A percentile compares a stretch with the other conserved stretches of the same genome.
phyloP scores from a whole-genome alignment of 2,113 vertebrate species.

The Hoplias malabaricus region DNA sequence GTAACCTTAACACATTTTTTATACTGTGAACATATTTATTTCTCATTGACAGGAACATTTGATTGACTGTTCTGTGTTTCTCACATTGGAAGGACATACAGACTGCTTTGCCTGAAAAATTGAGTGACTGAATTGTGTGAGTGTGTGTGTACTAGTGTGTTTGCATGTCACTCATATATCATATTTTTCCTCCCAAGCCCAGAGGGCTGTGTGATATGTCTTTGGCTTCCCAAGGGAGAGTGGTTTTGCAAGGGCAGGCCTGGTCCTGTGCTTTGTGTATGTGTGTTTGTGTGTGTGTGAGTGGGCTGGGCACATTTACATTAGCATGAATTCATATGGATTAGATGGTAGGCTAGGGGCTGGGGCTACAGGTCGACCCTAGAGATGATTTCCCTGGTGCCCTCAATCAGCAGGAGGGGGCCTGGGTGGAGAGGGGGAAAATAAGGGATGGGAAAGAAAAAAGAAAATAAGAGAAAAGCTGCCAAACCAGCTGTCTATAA shows the following conservation, averaged over 20 bases:
- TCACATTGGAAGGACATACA: neutral
- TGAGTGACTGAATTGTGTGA: neutral
- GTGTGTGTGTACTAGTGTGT: constrained; percentile 3
- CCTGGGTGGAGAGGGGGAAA: constrained; percentile 20
- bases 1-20: no score
- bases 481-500: constrained; percentile 70
- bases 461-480: constrained; percentile 58
- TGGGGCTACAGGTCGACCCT: constrained; percentile 42
- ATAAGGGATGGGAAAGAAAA: constrained; percentile 54
- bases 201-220: constrained; percentile 37
- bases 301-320: constrained; percentile 42
- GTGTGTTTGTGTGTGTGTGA: constrained; percentile 29
- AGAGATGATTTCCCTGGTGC: constrained; percentile 67
- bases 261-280: constrained; percentile 25
- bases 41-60: no score
- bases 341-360: constrained; percentile 55
- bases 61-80: constrained; percentile 30
- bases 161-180: constrained; percentile 10
- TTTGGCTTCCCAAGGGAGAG: constrained; percentile 28
- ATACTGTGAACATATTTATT: no score
- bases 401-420: constrained; percentile 74
- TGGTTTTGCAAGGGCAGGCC: constrained; percentile 10
- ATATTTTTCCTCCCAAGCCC: constrained; percentile 24
- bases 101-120: neutral
- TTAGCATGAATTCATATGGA: constrained; percentile 71